Evolutionary conservation across 2,797 vertebrate species (phyloP).

Genomic region (Sphaeramia orbicularis): DNA sequence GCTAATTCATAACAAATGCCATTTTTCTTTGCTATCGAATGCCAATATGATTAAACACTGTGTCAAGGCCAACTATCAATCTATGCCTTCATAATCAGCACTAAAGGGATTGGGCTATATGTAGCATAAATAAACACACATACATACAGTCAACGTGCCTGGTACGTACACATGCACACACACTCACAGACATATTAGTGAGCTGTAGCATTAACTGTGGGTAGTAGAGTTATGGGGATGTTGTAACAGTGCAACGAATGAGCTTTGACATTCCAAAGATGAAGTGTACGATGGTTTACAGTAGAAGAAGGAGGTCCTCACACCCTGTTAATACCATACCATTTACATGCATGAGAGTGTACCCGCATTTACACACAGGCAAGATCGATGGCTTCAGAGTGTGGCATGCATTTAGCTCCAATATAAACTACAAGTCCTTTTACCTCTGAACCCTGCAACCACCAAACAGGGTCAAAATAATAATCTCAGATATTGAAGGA

Average conservation of each 20-base stretch:
- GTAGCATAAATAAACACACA: constrained; percentile 39
- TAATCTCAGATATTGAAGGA: constrained; percentile 35
- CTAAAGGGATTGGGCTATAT: constrained; percentile 74
- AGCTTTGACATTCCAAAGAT: constrained; percentile 69
- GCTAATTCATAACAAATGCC: constrained; percentile 76
- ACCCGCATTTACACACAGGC: constrained; percentile 45
- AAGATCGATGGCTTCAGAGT: constrained; percentile 51
- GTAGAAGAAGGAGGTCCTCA: constrained; percentile 38
- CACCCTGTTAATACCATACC: constrained; percentile 60
- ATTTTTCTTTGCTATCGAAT: constrained; percentile 81
- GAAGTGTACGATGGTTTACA: constrained; percentile 67
- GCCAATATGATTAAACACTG: constrained; percentile 80
- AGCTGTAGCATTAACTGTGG: constrained; percentile 47
- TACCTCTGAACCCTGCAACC: constrained; percentile 41
- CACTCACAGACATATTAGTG: constrained; percentile 36
- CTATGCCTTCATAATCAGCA: constrained; percentile 76
- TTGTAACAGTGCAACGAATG: constrained; percentile 71
- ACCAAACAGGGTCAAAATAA: constrained; percentile 56
- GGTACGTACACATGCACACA: constrained; percentile 33
- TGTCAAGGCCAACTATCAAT: constrained; percentile 82
- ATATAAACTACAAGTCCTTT: constrained; percentile 34
- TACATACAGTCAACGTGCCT: constrained; percentile 25
- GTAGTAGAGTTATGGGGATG: constrained; percentile 67
- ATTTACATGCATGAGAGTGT: constrained; percentile 72
- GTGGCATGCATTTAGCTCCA: constrained; percentile 34